These are phyloP conservation scores for Lateolabrax maculatus DNA, from an alignment of 2,797 vertebrate species.

Conservation along the genomic window DNA sequence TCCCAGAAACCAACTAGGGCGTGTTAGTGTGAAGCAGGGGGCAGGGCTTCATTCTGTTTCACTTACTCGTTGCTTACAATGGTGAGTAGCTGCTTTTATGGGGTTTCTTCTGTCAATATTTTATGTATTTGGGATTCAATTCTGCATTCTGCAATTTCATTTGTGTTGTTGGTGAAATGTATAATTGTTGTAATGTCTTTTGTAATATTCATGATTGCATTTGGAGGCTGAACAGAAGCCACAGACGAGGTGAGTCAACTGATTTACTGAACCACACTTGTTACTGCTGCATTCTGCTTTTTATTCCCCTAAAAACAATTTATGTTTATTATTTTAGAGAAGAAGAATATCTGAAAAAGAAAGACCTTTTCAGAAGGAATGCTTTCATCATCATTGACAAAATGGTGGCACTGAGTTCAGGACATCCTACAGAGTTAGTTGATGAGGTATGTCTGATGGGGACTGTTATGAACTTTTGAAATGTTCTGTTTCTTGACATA, in stretches of 20 bases:
- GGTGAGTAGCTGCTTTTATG: constrained; percentile 29
- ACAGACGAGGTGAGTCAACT: neutral
- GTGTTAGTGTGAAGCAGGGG: neutral
- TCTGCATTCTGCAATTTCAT: neutral
- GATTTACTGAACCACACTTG: neutral
- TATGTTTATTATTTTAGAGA: constrained; percentile 10
- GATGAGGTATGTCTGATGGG: constrained; percentile 50
- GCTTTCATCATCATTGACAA: rapidly evolving
- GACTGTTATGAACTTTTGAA: neutral
- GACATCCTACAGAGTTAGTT: neutral
- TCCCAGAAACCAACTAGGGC: neutral
- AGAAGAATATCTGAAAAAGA: rapidly evolving
- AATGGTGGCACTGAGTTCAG: neutral
- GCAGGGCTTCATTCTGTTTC: constrained; percentile 5
- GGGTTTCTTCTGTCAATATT: neutral
- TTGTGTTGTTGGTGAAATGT: neutral
- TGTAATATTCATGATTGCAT: neutral
- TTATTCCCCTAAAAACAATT: neutral
- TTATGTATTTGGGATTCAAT: neutral
- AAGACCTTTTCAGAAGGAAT: rapidly evolving
- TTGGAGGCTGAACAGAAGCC: rapidly evolving
- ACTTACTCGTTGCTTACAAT: neutral
- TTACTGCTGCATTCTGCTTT: neutral
- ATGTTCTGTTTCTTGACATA: neutral
- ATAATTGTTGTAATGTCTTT: neutral